Conservation (phyloP, 2,888 invertebrate species). For the Cantharis rufa region DNA sequence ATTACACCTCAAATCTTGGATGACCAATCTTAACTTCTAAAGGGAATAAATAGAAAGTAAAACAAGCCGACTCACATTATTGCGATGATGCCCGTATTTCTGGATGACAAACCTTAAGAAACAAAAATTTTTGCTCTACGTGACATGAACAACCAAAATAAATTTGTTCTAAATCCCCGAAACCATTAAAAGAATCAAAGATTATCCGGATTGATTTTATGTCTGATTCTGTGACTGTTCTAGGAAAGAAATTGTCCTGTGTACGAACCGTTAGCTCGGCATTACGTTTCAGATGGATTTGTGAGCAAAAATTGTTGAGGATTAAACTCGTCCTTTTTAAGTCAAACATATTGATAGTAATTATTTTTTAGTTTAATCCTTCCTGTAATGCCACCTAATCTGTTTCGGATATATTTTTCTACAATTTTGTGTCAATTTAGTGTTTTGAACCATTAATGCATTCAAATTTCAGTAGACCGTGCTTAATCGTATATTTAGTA, state of each 20-base stretch:
- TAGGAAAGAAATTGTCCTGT: slow-evolving; percentile 26
- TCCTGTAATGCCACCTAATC: not conserved
- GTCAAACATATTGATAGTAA: not conserved
- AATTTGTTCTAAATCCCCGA: slow-evolving; percentile 38
- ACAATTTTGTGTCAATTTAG: not conserved
- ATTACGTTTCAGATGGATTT: slow-evolving; percentile 17
- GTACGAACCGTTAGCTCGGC: slow-evolving; percentile 28
- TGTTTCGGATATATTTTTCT: not conserved
- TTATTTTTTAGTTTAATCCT: not conserved
- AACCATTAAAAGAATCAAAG: slow-evolving; percentile 52
- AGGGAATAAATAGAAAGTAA: too few species aligned
- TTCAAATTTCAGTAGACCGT: not conserved
- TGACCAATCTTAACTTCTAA: too few species aligned
- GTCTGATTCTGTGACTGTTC: slow-evolving; percentile 45
- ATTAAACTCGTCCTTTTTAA: not conserved
- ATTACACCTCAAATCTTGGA: too few species aligned
- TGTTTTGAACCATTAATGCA: not conserved
- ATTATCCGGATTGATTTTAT: slow-evolving; percentile 52
- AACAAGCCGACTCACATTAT: too few species aligned
- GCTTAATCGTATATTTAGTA: not conserved
- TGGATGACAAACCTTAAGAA: not conserved
- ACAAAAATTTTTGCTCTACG: not conserved
- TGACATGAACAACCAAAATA: slow-evolving; percentile 22
- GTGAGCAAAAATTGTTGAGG: not conserved
- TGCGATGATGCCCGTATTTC: not conserved